Evolutionary conservation across 2,113 vertebrate genomes (phyloP), one percentile per base, ranked within the genome.

Genomic region (Ahaetulla prasina): DNA sequence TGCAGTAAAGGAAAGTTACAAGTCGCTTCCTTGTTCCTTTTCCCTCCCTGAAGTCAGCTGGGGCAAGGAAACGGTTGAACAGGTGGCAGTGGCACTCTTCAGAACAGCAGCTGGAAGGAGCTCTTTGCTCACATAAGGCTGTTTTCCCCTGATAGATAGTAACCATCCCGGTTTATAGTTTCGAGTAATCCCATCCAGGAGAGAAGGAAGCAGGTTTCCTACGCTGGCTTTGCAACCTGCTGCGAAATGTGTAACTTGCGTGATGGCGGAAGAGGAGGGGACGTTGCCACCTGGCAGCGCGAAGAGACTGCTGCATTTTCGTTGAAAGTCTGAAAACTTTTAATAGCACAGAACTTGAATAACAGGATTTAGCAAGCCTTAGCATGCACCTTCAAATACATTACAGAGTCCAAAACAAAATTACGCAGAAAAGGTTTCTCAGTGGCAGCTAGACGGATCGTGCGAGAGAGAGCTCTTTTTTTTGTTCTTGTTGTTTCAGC

Each of bases 321-420:
- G 91, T 91, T 93, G 94, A 96, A 95, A 95, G 89, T 22, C 91
- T 89, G 88, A 94, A 97, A 95, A 90, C 92, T 94, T 60, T 68
- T 96, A 96, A 94, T n/a, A 93, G 92, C 20, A 0, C 53, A 93
- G 93, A 97, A 98, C 96, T 93, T 93, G 96, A 97, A 95, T 91
- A 95, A 95, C 96, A 68, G 87, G 96, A 95, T 95, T 96, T 93
- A 97, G 96, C 97, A 96, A 96, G 97, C 95, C 96, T 94, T 96
- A 94, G 96, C 97, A 96, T 94, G 96, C 74, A 94, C 94, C 94
- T n/a, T n/a, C n/a, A n/a, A n/a, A n/a, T n/a, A n/a, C n/a, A n/a
- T n/a, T n/a, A n/a, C n/a, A n/a, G n/a, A n/a, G n/a, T 95, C 94
- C 95, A 96, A 97, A 97, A 97, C 95, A 97, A 96, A 97, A 96